Conservation (phyloP, 2,113 vertebrate species). For the Cebidichthys violaceus region DNA sequence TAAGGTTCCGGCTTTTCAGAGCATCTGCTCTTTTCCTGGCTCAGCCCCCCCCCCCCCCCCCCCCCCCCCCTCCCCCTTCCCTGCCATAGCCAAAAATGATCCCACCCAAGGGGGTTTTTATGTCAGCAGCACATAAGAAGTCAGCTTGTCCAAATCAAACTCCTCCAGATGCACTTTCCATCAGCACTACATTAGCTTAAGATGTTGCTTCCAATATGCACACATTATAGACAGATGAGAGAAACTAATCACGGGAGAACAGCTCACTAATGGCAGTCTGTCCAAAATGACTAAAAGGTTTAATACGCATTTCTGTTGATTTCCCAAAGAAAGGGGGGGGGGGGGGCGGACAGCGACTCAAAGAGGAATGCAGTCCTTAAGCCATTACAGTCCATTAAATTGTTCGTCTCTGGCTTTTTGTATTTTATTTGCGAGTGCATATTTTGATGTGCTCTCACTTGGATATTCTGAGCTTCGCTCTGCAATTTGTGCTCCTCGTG, state of each 20-base stretch:
- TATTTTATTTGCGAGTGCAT: slow-evolving; percentile 30
- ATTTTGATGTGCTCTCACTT: slow-evolving; percentile 67
- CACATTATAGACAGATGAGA: slow-evolving; percentile 32
- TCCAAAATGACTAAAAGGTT: slow-evolving; percentile 30
- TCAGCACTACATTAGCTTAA: slow-evolving; percentile 25
- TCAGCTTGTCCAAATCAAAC: slow-evolving; percentile 48
- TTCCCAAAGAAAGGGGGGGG: slow-evolving; percentile 29
- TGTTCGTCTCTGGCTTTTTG: slow-evolving; percentile 49
- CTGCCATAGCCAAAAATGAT: slow-evolving; percentile 48
- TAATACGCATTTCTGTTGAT: slow-evolving; percentile 27
- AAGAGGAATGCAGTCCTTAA: slow-evolving; percentile 32
- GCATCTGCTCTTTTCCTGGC: slow-evolving; percentile 48
- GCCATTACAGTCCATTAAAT: slow-evolving; percentile 60
- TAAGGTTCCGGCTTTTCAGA: slow-evolving; percentile 25
- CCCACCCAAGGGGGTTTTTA: slow-evolving; percentile 35
- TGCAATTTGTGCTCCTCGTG: slow-evolving; percentile 49
- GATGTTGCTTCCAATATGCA: slow-evolving; percentile 17
- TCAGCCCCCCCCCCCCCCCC: slow-evolving; percentile 22
- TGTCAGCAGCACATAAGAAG: slow-evolving; percentile 51
- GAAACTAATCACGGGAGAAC: slow-evolving; percentile 20
- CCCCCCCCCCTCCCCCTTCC: slow-evolving; percentile 18
- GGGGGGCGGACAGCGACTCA: background rate
- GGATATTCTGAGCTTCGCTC: slow-evolving; percentile 58
- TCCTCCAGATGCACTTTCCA: slow-evolving; percentile 35
- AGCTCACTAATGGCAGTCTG: slow-evolving; percentile 3